Evolutionary conservation across 2,113 vertebrate genomes (phyloP).

Genomic region (Todiramphus chloris): DNA sequence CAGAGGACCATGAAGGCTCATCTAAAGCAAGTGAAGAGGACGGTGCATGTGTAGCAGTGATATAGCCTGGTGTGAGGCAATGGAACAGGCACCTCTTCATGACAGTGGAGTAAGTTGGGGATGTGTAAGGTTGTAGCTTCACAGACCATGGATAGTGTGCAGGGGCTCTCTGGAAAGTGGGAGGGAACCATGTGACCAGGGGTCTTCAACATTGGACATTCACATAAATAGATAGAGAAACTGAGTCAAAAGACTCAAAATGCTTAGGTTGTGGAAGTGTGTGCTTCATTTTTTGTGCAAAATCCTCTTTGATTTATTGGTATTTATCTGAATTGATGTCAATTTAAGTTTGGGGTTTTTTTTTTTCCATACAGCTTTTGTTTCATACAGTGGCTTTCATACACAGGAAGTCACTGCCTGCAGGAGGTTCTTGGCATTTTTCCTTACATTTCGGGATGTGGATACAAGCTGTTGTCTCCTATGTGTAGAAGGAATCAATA

Average conservation of each 20-base stretch:
- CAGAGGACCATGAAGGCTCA: accelerated
- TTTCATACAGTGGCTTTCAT: not conserved
- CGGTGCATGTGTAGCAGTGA: accelerated
- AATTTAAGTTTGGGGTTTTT: not conserved
- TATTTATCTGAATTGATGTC: not conserved
- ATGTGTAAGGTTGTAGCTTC: accelerated
- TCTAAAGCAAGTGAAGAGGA: too few relatives aligned
- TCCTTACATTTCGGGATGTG: not conserved
- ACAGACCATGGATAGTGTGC: accelerated
- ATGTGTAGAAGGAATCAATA: not conserved
- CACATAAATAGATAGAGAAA: not conserved
- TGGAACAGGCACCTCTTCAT: too few relatives aligned
- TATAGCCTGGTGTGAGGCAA: accelerated
- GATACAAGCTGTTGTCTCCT: not conserved
- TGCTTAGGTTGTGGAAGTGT: not conserved
- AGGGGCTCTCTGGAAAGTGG: not conserved
- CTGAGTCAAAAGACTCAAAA: not conserved
- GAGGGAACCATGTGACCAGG: accelerated
- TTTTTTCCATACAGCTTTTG: not conserved
- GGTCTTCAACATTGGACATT: not conserved
- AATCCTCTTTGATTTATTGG: not conserved
- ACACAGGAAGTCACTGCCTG: not conserved
- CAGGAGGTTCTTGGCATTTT: not conserved
- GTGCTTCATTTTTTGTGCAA: not conserved
- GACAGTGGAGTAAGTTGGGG: accelerated